Conservation (phyloP, 2,797 vertebrate species). For the Sphaeramia orbicularis region DNA sequence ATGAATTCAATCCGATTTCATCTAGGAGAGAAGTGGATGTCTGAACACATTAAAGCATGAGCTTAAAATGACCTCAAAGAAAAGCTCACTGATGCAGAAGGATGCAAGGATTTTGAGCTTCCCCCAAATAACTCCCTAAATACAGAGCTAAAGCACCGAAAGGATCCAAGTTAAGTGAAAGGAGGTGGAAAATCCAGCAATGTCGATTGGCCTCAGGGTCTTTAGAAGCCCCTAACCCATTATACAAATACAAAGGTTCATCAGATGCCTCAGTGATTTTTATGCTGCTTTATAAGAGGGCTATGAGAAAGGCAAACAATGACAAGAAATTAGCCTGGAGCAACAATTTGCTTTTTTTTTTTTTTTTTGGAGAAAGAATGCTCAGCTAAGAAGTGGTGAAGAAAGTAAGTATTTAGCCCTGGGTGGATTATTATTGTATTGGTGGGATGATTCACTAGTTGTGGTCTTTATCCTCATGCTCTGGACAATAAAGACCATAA, state of each 20-base stretch:
- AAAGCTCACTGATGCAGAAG: constrained; percentile 54
- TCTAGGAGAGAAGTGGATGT: constrained; percentile 16
- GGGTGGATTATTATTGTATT: constrained; percentile 33
- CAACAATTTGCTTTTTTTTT: constrained; percentile 23
- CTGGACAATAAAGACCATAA: constrained; percentile 13
- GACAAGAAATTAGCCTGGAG: constrained; percentile 56
- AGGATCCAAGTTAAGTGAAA: constrained; percentile 45
- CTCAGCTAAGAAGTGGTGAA: constrained; percentile 36
- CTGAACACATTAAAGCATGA: constrained; percentile 47
- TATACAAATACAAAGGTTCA: constrained; percentile 64
- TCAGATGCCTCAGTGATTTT: constrained; percentile 67
- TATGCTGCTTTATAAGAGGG: constrained; percentile 31
- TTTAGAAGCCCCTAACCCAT: constrained; percentile 36
- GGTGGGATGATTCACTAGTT: constrained; percentile 27
- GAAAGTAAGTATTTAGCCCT: constrained; percentile 34
- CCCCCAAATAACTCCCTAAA: constrained; percentile 30
- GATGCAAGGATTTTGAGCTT: constrained; percentile 42
- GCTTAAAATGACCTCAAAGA: constrained; percentile 50
- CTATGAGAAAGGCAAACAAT: constrained; percentile 56
- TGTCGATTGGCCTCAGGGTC: constrained; percentile 46
- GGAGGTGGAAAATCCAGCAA: constrained; percentile 58
- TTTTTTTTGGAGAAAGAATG: constrained; percentile 30
- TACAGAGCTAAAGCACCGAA: constrained; percentile 40
- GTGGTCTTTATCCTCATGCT: constrained; percentile 23
- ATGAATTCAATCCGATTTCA: constrained; percentile 29